Evolutionary conservation across 2,888 invertebrate species (phyloP).

Genomic region (Hemistola chrysoprasaria): DNA sequence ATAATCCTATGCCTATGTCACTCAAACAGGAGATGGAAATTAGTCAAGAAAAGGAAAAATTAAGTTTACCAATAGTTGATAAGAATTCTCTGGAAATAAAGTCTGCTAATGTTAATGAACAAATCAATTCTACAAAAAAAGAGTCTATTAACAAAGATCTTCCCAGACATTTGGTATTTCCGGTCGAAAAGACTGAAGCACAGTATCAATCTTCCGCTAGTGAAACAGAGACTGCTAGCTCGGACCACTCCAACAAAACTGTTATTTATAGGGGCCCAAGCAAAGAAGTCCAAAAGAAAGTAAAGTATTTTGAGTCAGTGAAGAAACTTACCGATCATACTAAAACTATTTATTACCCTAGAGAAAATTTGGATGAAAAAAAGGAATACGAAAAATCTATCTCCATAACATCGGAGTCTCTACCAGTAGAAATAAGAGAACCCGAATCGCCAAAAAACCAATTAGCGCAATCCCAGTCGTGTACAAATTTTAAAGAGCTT

Average conservation of each 20-base stretch:
- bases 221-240: conserved; percentile 88
- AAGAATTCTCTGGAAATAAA: conserved; percentile 6
- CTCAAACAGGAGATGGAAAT: conserved; percentile 83
- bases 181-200: conserved; percentile 54
- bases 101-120: not conserved
- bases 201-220: conserved; percentile 78
- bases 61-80: conserved; percentile 11
- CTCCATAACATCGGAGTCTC: conserved; percentile 14
- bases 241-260: conserved; percentile 87
- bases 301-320: conserved; percentile 90
- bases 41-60: conserved; percentile 62
- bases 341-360: conserved; percentile 75
- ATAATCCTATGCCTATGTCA: conserved; percentile 41
- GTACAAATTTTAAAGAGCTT: conserved; percentile 89
- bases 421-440: conserved; percentile 34
- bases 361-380: conserved; percentile 76
- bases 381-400: conserved; percentile 50
- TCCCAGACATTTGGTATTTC: conserved; percentile 44
- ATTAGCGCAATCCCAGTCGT: conserved; percentile 84
- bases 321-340: conserved; percentile 75
- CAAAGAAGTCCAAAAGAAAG: conserved; percentile 87
- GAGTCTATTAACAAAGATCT: conserved; percentile 35
- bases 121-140: conserved; percentile 4
- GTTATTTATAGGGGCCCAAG: conserved; percentile 83
- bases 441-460: conserved; percentile 47